A percentile compares a stretch with the other conserved stretches of the same genome.
Evolutionary conservation across 2,113 vertebrate species (phyloP).

Genomic region (Silurus glanis): DNA sequence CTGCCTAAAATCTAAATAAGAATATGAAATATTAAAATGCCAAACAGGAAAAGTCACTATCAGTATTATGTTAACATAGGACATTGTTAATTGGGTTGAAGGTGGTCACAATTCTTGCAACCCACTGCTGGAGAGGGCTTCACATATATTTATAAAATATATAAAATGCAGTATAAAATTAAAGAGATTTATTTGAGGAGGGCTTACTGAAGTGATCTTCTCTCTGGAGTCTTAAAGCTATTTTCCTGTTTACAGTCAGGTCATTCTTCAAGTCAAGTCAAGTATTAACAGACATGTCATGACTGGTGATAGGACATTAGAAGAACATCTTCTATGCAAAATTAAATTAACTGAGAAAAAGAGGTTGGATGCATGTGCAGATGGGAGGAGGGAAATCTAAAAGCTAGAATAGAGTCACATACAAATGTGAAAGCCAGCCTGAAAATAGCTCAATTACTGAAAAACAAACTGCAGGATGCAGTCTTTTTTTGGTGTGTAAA

Average conservation of each 20-base stretch:
- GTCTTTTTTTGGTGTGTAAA: not conserved
- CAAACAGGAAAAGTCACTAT: too few relatives aligned
- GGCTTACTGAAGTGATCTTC: not conserved
- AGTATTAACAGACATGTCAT: not conserved
- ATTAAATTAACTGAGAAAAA: not conserved
- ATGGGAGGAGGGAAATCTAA: not conserved
- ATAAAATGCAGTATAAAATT: not conserved
- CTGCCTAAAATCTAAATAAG: too few relatives aligned
- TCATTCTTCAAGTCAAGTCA: not conserved
- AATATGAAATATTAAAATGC: too few relatives aligned
- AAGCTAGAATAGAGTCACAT: not conserved
- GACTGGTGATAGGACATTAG: not conserved
- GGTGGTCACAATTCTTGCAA: too few relatives aligned
- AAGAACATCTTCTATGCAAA: not conserved
- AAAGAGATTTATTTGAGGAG: not conserved
- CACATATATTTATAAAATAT: not conserved
- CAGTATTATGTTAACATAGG: too few relatives aligned
- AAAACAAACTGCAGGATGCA: constrained; percentile 26
- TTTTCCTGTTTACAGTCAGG: not conserved
- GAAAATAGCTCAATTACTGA: constrained; percentile 15
- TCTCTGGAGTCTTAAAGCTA: not conserved
- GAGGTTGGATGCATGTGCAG: not conserved
- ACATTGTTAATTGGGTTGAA: too few relatives aligned
- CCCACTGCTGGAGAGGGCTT: too few relatives aligned
- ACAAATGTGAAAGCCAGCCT: not conserved